Percentiles rank a stretch among this genome's conserved stretches.
Conservation (phyloP, 2,888 invertebrate species). For the Synanthedon andrenaeformis region DNA sequence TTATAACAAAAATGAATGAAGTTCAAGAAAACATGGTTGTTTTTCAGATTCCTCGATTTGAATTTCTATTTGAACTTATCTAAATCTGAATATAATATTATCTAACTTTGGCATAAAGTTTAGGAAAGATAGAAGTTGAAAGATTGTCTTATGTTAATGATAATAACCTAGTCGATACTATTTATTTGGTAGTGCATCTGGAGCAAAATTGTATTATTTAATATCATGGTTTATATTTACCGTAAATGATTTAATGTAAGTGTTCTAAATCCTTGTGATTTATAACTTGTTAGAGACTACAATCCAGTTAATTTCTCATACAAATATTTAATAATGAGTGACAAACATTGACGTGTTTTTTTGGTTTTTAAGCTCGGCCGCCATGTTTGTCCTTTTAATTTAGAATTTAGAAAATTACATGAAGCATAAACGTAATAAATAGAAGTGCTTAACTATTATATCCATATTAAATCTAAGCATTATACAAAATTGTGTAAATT, state of each 20-base stretch:
- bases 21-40: constrained; percentile 65
- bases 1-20: constrained; percentile 26
- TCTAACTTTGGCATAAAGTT: not conserved
- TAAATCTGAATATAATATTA: not conserved
- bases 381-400: constrained; percentile 66
- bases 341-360: constrained; percentile 55
- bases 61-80: not conserved
- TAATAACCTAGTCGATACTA: constrained; percentile 53
- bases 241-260: constrained; percentile 56
- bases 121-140: constrained; percentile 20
- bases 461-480: not conserved
- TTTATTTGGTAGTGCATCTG: constrained; percentile 48
- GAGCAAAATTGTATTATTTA: constrained; percentile 43
- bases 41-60: constrained; percentile 53
- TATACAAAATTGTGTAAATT: not conserved
- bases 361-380: constrained; percentile 54
- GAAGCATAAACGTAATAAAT: not conserved
- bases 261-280: constrained; percentile 21
- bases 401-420: constrained; percentile 12
- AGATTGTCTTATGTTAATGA: constrained; percentile 23
- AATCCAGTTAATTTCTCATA: not conserved
- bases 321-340: constrained; percentile 23
- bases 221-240: constrained; percentile 49
- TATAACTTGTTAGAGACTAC: constrained; percentile 3
- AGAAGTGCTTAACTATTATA: not conserved